Conservation (phyloP, 2,113 vertebrate species). For the Psephotus haematonotus region DNA sequence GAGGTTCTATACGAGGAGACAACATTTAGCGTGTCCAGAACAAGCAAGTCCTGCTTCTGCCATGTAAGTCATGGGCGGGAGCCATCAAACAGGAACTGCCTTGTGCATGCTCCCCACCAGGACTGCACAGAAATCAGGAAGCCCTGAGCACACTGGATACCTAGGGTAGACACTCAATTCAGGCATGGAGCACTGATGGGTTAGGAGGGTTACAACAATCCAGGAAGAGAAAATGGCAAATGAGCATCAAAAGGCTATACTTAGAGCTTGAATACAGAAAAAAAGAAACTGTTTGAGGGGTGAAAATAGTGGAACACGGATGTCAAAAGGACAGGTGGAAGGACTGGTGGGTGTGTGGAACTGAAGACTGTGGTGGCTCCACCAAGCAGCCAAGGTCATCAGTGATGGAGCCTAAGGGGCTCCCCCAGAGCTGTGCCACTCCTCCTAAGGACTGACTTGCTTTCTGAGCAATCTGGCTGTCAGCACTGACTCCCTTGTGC, state of each 20-base stretch:
- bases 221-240: neutral
- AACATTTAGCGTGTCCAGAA: neutral
- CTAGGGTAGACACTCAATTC: neutral
- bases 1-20: neutral
- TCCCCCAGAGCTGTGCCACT: accelerated
- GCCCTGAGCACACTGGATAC: accelerated
- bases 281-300: neutral
- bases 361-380: neutral
- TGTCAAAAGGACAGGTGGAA: neutral
- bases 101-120: accelerated
- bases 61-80: accelerated
- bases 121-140: neutral
- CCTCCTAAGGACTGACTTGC: accelerated
- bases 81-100: neutral
- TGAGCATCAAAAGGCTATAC: neutral
- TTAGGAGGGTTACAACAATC: neutral
- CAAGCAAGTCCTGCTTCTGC: accelerated
- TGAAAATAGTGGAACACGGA: neutral
- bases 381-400: accelerated
- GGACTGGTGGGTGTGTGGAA: neutral
- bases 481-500: neutral
- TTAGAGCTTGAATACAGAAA: neutral
- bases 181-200: neutral
- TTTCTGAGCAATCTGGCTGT: neutral
- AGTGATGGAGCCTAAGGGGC: neutral